These are phyloP conservation scores for Drosophila nigromelanica DNA, from an alignment of 1,140 invertebrate genomes.

Conservation along the genomic window DNA sequence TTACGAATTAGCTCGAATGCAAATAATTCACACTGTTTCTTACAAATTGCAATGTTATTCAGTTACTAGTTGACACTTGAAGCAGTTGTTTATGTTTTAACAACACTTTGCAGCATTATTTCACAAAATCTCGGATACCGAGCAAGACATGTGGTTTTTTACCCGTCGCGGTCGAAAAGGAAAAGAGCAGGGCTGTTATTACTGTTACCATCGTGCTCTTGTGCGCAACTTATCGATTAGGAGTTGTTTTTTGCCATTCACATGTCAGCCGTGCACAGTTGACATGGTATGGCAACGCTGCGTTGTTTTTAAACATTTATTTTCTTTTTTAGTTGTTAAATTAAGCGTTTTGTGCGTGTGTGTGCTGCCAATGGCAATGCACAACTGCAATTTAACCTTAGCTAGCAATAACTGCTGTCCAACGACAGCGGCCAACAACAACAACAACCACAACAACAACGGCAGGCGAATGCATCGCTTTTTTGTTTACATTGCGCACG, in stretches of 20 bases:
- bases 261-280: not conserved
- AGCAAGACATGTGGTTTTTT: conserved; percentile 83
- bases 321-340: not conserved
- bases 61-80: conserved; percentile 59
- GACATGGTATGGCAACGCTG: conserved; percentile 18
- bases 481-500: conserved; percentile 53
- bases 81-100: conserved; percentile 69
- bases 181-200: conserved; percentile 58
- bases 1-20: conserved; percentile 67
- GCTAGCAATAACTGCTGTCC: not conserved
- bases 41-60: conserved; percentile 59
- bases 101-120: conserved; percentile 80
- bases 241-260: not conserved
- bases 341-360: not conserved
- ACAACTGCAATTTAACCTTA: not conserved
- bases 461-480: conserved; percentile 8
- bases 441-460: not conserved
- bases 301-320: conserved; percentile 3
- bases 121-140: conserved; percentile 80
- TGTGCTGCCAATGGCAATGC: not conserved
- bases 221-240: conserved; percentile 2
- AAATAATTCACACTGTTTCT: conserved; percentile 49
- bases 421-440: not conserved
- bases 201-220: conserved; percentile 18
- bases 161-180: conserved; percentile 80